phyloP scores from a whole-genome alignment of 2,113 vertebrate genomes.

The Cnemophilus loriae region DNA sequence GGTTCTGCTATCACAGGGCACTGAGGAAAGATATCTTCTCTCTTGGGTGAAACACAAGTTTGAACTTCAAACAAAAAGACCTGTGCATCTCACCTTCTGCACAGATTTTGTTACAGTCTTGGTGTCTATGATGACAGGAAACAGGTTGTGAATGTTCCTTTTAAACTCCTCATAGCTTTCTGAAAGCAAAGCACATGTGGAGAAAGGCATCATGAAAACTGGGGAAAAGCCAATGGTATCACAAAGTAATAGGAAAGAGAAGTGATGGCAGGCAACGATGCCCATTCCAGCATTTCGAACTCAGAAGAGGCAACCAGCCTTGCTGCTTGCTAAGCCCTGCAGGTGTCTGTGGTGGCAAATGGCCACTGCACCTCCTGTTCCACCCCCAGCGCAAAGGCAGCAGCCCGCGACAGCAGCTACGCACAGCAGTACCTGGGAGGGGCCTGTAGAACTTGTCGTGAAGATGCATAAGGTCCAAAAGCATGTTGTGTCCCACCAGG shows the following conservation, averaged over 20 bases:
- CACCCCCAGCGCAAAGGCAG: neutral
- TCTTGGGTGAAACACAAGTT: neutral
- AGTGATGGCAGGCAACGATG: neutral
- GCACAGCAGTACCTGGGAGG: constrained; percentile 68
- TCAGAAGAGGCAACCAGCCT: neutral
- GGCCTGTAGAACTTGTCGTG: constrained; percentile 76
- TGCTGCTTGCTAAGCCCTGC: neutral
- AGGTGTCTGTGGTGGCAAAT: neutral
- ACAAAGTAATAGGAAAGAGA: neutral
- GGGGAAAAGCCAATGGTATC: neutral
- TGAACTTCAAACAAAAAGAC: neutral
- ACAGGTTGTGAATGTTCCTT: constrained; percentile 71
- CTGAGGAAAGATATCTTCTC: neutral
- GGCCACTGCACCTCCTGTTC: neutral
- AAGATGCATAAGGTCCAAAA: constrained; percentile 76
- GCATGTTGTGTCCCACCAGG: constrained; percentile 77
- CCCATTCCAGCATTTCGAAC: neutral
- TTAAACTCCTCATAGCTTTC: constrained; percentile 76
- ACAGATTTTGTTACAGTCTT: constrained; percentile 69
- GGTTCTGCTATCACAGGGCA: neutral
- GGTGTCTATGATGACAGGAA: constrained; percentile 75
- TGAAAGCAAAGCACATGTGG: constrained; percentile 5
- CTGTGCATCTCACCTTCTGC: constrained; percentile 63
- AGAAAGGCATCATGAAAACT: neutral
- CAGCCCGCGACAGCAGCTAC: neutral